Percentiles rank a stretch among this genome's conserved stretches.
Evolutionary conservation across 2,797 vertebrate genomes (phyloP).

Genomic region (Meda fulgida): DNA sequence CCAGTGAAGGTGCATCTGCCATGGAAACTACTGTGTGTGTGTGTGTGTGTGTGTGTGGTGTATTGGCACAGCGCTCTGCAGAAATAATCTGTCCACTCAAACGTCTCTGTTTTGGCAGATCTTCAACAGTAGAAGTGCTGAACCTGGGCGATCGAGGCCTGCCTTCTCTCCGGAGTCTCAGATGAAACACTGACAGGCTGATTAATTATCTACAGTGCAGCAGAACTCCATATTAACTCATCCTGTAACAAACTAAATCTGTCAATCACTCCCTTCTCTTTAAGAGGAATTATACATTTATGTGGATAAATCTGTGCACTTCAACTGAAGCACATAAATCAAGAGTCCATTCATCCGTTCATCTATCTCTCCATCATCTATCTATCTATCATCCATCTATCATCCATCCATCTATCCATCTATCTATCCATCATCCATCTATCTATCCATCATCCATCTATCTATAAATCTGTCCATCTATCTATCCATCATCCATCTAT

Average conservation of each 20-base stretch:
- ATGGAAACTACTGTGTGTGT: background rate
- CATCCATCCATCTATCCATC: no score
- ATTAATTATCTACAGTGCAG: slow-evolving; percentile 1
- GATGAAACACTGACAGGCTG: slow-evolving; percentile 1
- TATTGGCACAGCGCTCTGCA: background rate
- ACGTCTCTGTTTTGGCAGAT: slow-evolving; percentile 11
- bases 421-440: rapidly evolving
- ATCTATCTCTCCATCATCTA: rapidly evolving
- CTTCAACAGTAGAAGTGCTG: background rate
- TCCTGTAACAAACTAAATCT: background rate
- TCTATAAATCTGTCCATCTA: rapidly evolving
- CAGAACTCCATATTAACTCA: background rate
- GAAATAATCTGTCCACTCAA: background rate
- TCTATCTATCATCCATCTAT: rapidly evolving
- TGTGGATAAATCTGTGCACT: background rate
- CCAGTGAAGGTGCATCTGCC: background rate
- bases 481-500: no score
- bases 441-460: rapidly evolving
- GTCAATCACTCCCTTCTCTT: background rate
- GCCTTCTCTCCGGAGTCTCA: background rate
- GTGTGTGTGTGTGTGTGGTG: background rate
- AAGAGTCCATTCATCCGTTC: rapidly evolving
- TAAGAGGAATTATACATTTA: background rate
- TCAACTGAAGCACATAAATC: background rate
- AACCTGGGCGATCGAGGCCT: background rate